Evolutionary conservation across 1,140 invertebrate genomes (phyloP), one percentile per base, ranked within the genome.

Genomic region (Pentalonia nigronervosa): DNA sequence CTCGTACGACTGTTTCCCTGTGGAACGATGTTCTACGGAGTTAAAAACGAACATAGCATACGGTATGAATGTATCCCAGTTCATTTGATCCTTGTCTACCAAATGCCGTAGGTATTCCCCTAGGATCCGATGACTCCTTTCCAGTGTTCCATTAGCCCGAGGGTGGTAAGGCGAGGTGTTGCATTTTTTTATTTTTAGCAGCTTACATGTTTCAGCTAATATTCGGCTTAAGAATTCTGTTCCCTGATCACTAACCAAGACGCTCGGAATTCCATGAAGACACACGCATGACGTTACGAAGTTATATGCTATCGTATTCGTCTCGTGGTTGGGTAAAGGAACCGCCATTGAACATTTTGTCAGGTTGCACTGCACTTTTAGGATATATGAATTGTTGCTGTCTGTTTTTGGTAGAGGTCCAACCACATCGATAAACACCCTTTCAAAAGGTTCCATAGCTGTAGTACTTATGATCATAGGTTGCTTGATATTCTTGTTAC

Each of bases 1-100:
- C 45, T 87, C 95, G 90, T 95, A 95, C 0, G 95, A 95, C 21
- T 95, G 94, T 93, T 94, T 95, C 20, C 94, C 94, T 0, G 95
- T 96, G 0, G 95, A 94, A 84, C 93, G 93, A 93, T 96, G 96
- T 4, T 94, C 60, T 23, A 95, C 1, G 1, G 41, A 41, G 41
- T 41, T 41, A 41, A 94, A 0, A 95, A 94, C 95, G 94, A 95
- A 96, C 23, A 95, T 95, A 1, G 53, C 53, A 56, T 56, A 56
- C 7, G 53, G 53, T 25, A 56, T 56, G 23, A 25, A 56, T 17
- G 53, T 25, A 25, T 56, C 53, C 53, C 53, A 56, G 7, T 56
- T 56, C 23, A 25, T 56, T 56, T 56, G 53, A 23, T 56, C 53
- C 3, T 56, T 56, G 7, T 56, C 53, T 7, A 25, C 76, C 4